Base-by-base conservation (phyloP, 2,888 invertebrate genomes). In the Nowickia ferox region DNA sequence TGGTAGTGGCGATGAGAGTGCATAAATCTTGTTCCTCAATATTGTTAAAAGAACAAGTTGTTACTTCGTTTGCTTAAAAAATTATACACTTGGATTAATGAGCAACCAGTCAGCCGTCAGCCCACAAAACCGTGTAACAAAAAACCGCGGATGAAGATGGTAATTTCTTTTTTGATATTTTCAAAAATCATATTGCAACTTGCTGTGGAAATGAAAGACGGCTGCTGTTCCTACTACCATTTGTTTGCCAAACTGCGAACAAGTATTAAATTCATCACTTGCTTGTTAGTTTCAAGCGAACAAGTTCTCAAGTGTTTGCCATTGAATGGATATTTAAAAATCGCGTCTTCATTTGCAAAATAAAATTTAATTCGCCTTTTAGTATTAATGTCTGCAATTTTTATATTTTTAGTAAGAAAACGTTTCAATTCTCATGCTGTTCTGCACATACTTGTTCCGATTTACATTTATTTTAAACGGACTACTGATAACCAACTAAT, bases 71-170 rank as follows among this genome's bases (percentile, higher is more conserved):
- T 85, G 87, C 83, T 80, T 85, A 84, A 87, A 87, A 88, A 91
- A 90, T 91, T 91, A 91, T 90, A 91, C 90, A 92, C 89, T 89
- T 89, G 90, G 88, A 89, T 91, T 91, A 91, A 91, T 92, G 91
- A 91, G 91, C 91, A 88, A 80, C 80, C 75, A 84, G 44, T 22
- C 68, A 68, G 59, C 17, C 80, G 42, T 15, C 69, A 69, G 71
- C 51, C 30, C 75, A 78, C 44, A 75, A 79, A 78, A 68, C 55
- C 69, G 69, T 68, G 30, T 74, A 82, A 81, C 30, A 66, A 81
- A 51, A 22, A 17, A 38, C 63, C 40, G 61, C 75, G 69, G 19
- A 76, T 46, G 66, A 81, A 74, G 80, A 74, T 81, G 66, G 59
- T 81, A 81, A 81, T 42, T 75, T 48, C n/a, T 51, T 65, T 68